Conservation (phyloP, 2,888 invertebrate species). For the Troides helena region DNA sequence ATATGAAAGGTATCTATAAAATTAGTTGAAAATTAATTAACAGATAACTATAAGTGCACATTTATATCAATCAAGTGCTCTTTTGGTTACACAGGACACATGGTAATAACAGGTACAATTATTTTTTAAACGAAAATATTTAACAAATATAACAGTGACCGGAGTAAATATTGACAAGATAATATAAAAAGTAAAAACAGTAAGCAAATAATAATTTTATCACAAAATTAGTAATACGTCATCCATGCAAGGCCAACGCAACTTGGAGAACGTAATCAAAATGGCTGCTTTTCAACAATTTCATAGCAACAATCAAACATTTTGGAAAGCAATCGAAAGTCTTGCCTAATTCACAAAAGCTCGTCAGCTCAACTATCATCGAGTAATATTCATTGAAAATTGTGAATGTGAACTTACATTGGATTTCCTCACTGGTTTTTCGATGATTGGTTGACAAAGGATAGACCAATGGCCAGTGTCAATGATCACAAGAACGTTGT, state of each 20-base stretch:
- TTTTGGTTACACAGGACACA: background rate
- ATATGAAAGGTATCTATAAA: too few relatives aligned
- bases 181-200: background rate
- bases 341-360: constrained; percentile 41
- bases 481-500: constrained; percentile 87
- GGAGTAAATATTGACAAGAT: background rate
- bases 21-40: too few relatives aligned
- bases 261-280: constrained; percentile 64
- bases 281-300: constrained; percentile 72
- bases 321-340: constrained; percentile 39
- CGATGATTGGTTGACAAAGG: constrained; percentile 94
- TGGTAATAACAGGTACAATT: background rate
- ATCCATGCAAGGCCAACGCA: constrained; percentile 57
- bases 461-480: constrained; percentile 92
- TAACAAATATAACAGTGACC: too few relatives aligned
- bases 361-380: constrained; percentile 48
- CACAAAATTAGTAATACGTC: constrained; percentile 60
- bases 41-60: too few relatives aligned
- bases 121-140: too few relatives aligned
- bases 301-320: constrained; percentile 44
- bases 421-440: constrained; percentile 84
- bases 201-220: constrained; percentile 31
- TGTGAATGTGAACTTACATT: constrained; percentile 77
- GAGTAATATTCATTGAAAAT: constrained; percentile 63
- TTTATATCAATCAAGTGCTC: too few relatives aligned